Evolutionary conservation across 2,113 vertebrate genomes (phyloP).

Genomic region (Penelope pileata): DNA sequence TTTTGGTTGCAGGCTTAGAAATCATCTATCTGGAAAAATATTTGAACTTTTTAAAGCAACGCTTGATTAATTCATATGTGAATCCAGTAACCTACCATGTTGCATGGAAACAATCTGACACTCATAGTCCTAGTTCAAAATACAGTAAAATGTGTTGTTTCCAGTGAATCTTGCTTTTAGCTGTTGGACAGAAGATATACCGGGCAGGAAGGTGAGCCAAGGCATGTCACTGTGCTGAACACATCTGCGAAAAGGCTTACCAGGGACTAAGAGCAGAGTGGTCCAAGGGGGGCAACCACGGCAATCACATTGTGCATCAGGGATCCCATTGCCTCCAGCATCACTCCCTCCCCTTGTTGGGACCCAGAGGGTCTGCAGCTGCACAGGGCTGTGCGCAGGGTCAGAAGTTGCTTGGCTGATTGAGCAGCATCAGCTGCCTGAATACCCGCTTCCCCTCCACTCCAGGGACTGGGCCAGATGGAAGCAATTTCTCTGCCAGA

Average conservation of each 20-base stretch:
- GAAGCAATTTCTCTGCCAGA: conserved; percentile 26
- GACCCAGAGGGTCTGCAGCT: conserved; percentile 29
- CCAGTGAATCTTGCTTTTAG: background rate
- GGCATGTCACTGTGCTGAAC: background rate
- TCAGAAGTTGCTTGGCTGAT: background rate
- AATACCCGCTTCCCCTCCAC: background rate
- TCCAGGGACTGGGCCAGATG: background rate
- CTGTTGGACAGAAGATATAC: background rate
- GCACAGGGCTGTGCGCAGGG: background rate
- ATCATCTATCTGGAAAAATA: background rate
- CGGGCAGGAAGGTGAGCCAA: background rate
- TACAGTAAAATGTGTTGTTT: background rate
- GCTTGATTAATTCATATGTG: background rate
- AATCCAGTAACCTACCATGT: background rate
- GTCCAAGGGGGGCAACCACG: background rate
- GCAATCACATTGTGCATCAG: background rate
- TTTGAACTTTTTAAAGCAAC: background rate
- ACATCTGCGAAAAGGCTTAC: background rate
- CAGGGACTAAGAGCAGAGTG: background rate
- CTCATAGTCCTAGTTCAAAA: background rate
- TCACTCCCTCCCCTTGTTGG: background rate
- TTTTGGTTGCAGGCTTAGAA: background rate
- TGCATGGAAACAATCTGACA: background rate
- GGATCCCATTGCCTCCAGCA: background rate
- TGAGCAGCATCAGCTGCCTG: background rate